Evolutionary conservation across 1,140 invertebrate species (phyloP), one percentile per base, ranked within the genome.

Genomic region (Drosophila kikkawai): DNA sequence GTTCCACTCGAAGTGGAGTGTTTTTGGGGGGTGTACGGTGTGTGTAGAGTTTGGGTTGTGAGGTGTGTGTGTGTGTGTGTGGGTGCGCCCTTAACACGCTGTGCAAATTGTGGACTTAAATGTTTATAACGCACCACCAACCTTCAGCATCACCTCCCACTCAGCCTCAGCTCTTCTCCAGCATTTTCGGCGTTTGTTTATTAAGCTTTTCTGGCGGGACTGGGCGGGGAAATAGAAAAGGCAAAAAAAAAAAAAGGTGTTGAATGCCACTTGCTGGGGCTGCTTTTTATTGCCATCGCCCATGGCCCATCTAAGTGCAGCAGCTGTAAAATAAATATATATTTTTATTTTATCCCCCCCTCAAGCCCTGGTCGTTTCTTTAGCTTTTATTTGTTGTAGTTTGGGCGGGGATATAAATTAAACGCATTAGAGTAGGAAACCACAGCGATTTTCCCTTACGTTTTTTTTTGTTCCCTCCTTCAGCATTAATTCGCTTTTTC

Each of bases 31-130:
- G 26, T 29, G 26, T 29, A 1, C 26, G 26, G 26, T 29, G 26
- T 22, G 68, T 48, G 67, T 41, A 42, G 57, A 57, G 61, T 44
- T 41, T 45, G 39, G 37, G 37, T 15, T 12, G n/a, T 22, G 50
- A 39, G 44, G n/a, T n/a, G n/a, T 22, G 2, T 1, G 22, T 22
- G 69, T 68, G 61, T 69, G 76, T 22, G 65, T 36, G 53, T 12
- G 47, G 26, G 48, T 12, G 47, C 67, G 47, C 65, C 66, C 68
- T 68, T 75, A 55, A 81, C 69, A 82, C 73, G 75, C 69, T 90
- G 85, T 85, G 81, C 85, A 90, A 90, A 90, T 90, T 90, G 85
- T 90, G 85, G 78, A 90, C 85, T 90, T 90, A 90, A 90, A 90
- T 90, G 85, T 85, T 90, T 90, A 85, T 90, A 76, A 83, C 75